Conservation (phyloP, 2,113 vertebrate species). For the Lanius ludovicianus region DNA sequence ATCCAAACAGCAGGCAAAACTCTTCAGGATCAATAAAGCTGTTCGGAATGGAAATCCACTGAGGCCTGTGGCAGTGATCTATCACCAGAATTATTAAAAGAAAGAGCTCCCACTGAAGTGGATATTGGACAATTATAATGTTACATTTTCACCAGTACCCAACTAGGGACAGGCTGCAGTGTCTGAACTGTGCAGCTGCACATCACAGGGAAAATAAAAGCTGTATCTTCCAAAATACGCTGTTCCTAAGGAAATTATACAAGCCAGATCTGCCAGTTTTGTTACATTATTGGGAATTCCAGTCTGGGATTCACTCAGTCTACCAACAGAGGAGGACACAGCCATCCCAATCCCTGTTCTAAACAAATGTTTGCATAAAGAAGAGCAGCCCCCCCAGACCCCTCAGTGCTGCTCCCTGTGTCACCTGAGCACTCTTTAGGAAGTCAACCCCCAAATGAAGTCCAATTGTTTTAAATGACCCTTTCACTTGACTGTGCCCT, state of each 20-base stretch:
- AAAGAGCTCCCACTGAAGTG: background rate
- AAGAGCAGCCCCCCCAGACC: background rate
- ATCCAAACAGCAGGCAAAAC: background rate
- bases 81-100: background rate
- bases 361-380: background rate
- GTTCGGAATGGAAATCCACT: background rate
- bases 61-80: background rate
- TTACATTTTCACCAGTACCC: background rate
- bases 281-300: background rate
- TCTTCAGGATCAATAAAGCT: background rate
- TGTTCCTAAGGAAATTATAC: background rate
- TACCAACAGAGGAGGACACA: background rate
- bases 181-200: background rate
- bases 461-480: background rate
- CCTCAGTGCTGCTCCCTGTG: background rate
- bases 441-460: background rate
- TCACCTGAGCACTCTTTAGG: background rate
- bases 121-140: background rate
- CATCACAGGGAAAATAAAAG: background rate
- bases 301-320: background rate
- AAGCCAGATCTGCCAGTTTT: background rate
- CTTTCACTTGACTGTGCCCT: background rate
- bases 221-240: background rate
- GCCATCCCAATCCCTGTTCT: background rate
- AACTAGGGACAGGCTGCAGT: background rate